A percentile compares a stretch with the other conserved stretches of the same genome.
These are phyloP conservation scores for Salminus brasiliensis DNA, from an alignment of 2,113 vertebrate genomes.

Conservation along the genomic window DNA sequence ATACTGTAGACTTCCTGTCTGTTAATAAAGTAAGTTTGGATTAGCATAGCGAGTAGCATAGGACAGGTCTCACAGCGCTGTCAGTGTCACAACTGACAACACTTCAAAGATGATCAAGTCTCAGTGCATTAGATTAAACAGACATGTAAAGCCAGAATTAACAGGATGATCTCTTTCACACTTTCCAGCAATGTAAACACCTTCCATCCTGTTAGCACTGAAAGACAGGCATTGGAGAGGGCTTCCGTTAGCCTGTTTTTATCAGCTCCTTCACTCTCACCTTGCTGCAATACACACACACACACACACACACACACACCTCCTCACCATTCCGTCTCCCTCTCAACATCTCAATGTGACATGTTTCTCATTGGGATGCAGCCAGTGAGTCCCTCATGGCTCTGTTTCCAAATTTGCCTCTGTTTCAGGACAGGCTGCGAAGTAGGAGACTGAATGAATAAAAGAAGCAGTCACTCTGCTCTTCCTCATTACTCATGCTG, in stretches of 20 bases:
- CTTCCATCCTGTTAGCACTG: slow-evolving; percentile 13
- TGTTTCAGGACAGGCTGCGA: slow-evolving; percentile 56
- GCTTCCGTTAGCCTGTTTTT: background rate
- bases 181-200: slow-evolving; percentile 16
- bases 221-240: background rate
- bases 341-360: slow-evolving; percentile 31
- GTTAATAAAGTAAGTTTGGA: slow-evolving; percentile 5
- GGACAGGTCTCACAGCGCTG: background rate
- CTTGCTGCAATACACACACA: slow-evolving; percentile 15
- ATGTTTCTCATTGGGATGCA: slow-evolving; percentile 53
- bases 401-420: slow-evolving; percentile 67
- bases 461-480: slow-evolving; percentile 58
- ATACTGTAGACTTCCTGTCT: slow-evolving; percentile 4
- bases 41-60: background rate
- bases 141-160: background rate
- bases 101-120: background rate
- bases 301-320: slow-evolving; percentile 4
- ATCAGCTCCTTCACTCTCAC: background rate
- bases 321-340: slow-evolving; percentile 42
- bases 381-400: slow-evolving; percentile 56
- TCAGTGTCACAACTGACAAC: background rate
- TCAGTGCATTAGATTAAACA: background rate
- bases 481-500: slow-evolving; percentile 42
- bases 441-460: slow-evolving; percentile 63
- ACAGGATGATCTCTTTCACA: background rate